Evolutionary conservation across 2,888 invertebrate species (phyloP), one percentile per base, ranked within the genome.

Genomic region (Tridacna gigas): DNA sequence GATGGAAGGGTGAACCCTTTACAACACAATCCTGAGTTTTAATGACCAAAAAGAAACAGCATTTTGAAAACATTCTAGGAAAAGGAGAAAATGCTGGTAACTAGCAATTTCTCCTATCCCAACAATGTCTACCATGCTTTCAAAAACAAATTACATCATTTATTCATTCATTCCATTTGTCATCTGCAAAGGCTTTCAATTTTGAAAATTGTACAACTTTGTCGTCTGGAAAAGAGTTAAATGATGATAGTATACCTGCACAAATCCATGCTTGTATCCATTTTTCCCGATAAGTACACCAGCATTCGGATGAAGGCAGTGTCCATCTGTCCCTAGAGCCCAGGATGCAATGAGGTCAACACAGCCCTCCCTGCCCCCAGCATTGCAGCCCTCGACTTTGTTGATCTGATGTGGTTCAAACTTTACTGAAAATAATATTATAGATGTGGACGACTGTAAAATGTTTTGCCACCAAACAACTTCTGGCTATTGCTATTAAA

Each of bases 281-380:
- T 26, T 71, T 13, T 74, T 83, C 13, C 89, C 89, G 0, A 81
- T 22, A 26, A 77, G 77, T 56, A 88, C 76, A 0, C 90, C 91
- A 22, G 83, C 78, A 13, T 89, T 67, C 2, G 86, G 71, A 63
- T 86, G 61, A 25, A 74, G 69, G 48, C 91, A 91, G 15, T 78
- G 56, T 0, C 88, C 89, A 11, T 66, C 63, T n/a, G 76, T 28
- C 0, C 91, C 91, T 0, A 86, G 69, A 0, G 84, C 80, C 91
- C 91, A 91, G 0, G 86, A 22, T 22, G 79, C 82, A 11, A 91
- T 79, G 3, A 83, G 74, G 20, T 86, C 80, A 0, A n/a, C 26
- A 69, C 89, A 89, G 11, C 74, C 80, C 0, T 26, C 60, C 37
- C 65, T 65, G 0, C 69, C 37, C 0, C 66, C 61, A 86, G 75